Conservation (phyloP, 2,888 invertebrate genomes). For the Rotaria macrura region DNA sequence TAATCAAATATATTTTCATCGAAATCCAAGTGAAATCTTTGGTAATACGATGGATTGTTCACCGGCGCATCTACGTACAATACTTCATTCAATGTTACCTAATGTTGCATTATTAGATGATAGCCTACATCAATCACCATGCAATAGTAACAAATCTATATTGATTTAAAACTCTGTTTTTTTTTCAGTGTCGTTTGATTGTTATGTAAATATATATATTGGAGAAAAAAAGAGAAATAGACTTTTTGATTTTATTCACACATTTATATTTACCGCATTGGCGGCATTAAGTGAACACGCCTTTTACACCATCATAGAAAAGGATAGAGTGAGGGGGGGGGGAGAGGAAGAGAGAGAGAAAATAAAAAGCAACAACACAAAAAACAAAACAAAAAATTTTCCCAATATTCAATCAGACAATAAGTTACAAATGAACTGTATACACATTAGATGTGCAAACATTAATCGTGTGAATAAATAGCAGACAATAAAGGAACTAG, state of each 20-base stretch:
- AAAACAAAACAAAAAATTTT: background rate
- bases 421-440: constrained; percentile 3
- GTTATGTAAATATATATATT: constrained; percentile 8
- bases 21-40: constrained; percentile 21
- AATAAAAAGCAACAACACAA: background rate
- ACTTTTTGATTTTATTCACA: constrained; percentile 15
- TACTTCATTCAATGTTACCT: background rate
- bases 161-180: background rate
- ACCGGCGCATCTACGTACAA: background rate
- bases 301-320: background rate
- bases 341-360: background rate
- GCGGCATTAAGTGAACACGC: background rate
- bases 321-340: no score
- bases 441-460: background rate
- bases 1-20: constrained; percentile 17
- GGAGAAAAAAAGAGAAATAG: background rate
- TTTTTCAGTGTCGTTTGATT: background rate
- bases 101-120: background rate
- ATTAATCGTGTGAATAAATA: background rate
- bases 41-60: background rate
- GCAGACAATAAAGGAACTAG: background rate
- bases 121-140: background rate
- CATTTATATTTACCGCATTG: background rate
- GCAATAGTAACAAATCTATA: constrained; percentile 5
- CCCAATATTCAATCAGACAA: background rate